Conservation (phyloP, 2,113 vertebrate genomes). For the Apodemus sylvaticus region DNA sequence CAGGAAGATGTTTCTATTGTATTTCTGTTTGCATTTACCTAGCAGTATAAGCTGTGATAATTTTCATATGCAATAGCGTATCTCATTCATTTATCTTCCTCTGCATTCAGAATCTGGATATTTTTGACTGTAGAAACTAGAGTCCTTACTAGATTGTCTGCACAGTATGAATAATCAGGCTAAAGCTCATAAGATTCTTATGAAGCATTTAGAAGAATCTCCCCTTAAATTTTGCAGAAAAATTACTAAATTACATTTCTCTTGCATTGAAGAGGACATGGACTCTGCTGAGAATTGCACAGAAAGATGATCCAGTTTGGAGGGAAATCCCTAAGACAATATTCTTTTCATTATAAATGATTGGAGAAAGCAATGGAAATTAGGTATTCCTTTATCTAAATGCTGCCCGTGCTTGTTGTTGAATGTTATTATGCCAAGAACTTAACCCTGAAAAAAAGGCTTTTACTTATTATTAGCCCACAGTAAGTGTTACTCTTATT, state of each 20-base stretch:
- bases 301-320: background rate
- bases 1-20: background rate
- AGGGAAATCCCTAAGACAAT: background rate
- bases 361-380: background rate
- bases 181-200: background rate
- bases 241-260: background rate
- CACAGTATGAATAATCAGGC: background rate
- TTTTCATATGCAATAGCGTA: background rate
- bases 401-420: background rate
- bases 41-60: background rate
- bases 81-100: background rate
- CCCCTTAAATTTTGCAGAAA: background rate
- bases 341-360: background rate
- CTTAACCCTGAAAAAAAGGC: background rate
- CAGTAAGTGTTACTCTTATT: background rate
- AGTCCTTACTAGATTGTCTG: background rate
- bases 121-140: background rate
- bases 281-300: fast-evolving
- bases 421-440: background rate
- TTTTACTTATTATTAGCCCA: background rate
- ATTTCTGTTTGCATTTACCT: background rate
- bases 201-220: background rate
- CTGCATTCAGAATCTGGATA: conserved; percentile 9
- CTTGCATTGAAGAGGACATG: background rate
- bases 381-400: background rate